Conservation (phyloP, 1,140 invertebrate genomes). For the Bombus waltoni region DNA sequence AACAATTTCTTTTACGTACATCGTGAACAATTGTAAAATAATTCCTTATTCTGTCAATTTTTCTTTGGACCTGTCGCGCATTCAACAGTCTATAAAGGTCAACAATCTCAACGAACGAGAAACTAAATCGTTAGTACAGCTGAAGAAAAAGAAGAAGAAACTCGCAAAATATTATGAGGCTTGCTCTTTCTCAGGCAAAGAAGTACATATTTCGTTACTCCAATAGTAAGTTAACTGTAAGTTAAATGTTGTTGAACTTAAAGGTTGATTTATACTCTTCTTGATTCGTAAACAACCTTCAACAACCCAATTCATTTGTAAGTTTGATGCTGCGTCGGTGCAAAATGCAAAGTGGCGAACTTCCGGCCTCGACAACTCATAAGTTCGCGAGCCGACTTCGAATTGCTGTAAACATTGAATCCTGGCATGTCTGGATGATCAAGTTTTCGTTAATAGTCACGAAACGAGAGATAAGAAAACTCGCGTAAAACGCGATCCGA, state of each 20-base stretch:
- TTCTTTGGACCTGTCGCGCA: background rate
- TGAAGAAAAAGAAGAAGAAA: background rate
- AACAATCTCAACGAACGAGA: background rate
- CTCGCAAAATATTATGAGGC: background rate
- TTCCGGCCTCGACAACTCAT: background rate
- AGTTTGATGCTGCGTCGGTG: background rate
- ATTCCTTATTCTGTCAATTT: background rate
- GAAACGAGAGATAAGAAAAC: background rate
- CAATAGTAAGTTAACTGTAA: conserved; percentile 9
- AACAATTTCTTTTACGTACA: background rate
- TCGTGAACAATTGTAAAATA: background rate
- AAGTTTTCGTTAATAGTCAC: conserved; percentile 13
- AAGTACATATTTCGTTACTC: conserved; percentile 7
- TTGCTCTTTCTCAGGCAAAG: background rate
- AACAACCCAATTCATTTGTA: conserved; percentile 12
- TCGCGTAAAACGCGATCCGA: background rate
- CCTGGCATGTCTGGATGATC: background rate
- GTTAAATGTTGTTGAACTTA: conserved; percentile 6
- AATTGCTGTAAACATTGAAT: background rate
- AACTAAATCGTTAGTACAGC: background rate
- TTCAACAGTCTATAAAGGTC: background rate
- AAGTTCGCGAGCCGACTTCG: background rate
- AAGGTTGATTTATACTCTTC: conserved; percentile 14
- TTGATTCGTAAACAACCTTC: background rate
- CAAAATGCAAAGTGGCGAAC: conserved; percentile 19